phyloP scores from a whole-genome alignment of 2,888 invertebrate species.

The Xylota sylvarum region DNA sequence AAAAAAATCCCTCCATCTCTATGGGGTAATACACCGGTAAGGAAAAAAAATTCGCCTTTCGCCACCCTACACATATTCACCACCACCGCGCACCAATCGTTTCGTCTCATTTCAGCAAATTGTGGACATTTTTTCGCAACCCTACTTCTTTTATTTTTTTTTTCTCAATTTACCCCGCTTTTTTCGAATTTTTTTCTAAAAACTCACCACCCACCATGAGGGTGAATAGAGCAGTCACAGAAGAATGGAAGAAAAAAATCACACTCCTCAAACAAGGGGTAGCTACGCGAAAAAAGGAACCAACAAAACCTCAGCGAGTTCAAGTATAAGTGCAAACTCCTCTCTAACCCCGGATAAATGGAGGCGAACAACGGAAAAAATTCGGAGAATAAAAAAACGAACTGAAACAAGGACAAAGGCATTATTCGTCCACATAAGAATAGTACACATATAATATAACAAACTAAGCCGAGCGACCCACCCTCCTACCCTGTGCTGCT shows the following conservation, averaged over 20 bases:
- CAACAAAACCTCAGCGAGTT: conserved; percentile 68
- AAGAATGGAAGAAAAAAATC: conserved; percentile 46
- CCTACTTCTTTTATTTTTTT: conserved; percentile 42
- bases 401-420: conserved; percentile 74
- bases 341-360: conserved; percentile 70
- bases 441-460: conserved; percentile 55
- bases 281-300: conserved; percentile 25
- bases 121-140: conserved; percentile 61
- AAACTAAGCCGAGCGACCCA: conserved; percentile 60
- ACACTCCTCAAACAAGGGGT: conserved; percentile 53
- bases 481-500: conserved; percentile 16
- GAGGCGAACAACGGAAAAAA: conserved; percentile 45
- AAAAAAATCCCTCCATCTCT: conserved; percentile 24
- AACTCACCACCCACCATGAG: conserved; percentile 53
- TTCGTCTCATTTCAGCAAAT: conserved; percentile 75
- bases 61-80: conserved; percentile 37
- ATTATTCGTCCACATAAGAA: conserved; percentile 73
- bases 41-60: conserved; percentile 13
- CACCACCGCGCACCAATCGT: conserved; percentile 64
- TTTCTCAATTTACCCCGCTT: conserved; percentile 49
- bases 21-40: neutral
- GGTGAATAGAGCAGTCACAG: conserved; percentile 33
- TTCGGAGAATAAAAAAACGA: conserved; percentile 27
- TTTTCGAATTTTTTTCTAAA: conserved; percentile 33
- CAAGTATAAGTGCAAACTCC: conserved; percentile 76